Evolutionary conservation across 2,888 invertebrate species (phyloP), one percentile per base, ranked within the genome.

Genomic region (Lasius fuliginosus): DNA sequence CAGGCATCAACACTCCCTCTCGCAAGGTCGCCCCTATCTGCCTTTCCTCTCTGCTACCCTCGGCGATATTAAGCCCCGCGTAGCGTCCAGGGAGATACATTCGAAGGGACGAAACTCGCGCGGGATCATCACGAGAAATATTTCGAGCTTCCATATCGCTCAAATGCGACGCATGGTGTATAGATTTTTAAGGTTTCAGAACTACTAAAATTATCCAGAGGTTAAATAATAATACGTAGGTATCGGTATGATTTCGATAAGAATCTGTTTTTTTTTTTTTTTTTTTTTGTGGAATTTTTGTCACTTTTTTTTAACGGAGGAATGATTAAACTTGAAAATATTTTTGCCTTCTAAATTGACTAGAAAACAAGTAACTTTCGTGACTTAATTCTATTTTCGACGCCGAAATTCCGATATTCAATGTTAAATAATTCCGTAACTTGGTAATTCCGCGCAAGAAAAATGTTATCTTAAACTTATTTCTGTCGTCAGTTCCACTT

Each of bases 11-110:
- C 90, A 91, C 91, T 92, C 92, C 92, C 92, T 87, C 89, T 90
- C 86, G 88, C 92, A 91, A 91, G 92, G 90, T 91, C 91, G 90
- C 85, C 87, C 88, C 89, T 91, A 90, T 90, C 91, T 90, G 88
- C 89, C 90, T 90, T 53, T 90, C 90, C 86, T 88, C 82, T 86
- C 88, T 87, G 82, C 90, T 89, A 89, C 90, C 90, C 89, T 88
- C 85, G 87, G 79, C 85, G 84, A 90, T 90, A 90, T 90, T 91
- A 91, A 92, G 91, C 89, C 90, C 91, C 82, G 18, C 53, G 81
- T 89, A 90, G 89, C 91, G 86, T 87, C 86, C 92, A 92, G 92
- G 92, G 92, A 90, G 90, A 92, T 87, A 91, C 84, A 79, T 74
- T 82, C 18, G 23, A 30, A 53, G 56, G 23, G 73, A 36, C 53